Conservation (phyloP, 2,113 vertebrate genomes). For the Tinamus guttatus region DNA sequence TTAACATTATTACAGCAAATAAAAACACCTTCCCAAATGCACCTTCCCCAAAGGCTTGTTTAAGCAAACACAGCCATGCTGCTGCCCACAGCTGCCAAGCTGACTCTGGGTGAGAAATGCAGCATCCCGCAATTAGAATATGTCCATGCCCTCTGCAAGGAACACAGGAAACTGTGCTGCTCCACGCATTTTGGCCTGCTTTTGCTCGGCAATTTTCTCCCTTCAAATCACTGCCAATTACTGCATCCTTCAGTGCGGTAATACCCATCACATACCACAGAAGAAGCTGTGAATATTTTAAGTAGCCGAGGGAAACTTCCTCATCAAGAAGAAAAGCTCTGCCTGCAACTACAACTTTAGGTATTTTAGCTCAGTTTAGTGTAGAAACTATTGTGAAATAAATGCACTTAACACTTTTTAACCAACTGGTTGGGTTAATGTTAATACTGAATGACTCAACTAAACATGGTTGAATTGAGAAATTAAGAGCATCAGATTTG, state of each 20-base stretch:
- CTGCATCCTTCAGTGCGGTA: not conserved
- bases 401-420: not conserved
- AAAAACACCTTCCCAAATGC: not conserved
- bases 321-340: not conserved
- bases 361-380: not conserved
- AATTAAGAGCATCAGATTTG: not conserved
- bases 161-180: not conserved
- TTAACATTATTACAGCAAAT: constrained; percentile 6
- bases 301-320: not conserved
- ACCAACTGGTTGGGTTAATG: not conserved
- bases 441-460: not conserved
- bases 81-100: not conserved
- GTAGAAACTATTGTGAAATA: not conserved
- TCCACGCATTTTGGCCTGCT: fast-evolving
- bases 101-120: constrained; percentile 13
- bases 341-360: not conserved
- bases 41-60: constrained; percentile 12
- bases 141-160: not conserved
- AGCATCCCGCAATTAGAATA: not conserved
- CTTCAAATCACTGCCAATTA: not conserved
- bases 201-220: not conserved
- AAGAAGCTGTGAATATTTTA: not conserved
- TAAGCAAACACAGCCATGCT: not conserved
- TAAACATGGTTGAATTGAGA: not conserved
- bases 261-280: not conserved